Conservation (phyloP, 2,113 vertebrate species). For the Vimba vimba region DNA sequence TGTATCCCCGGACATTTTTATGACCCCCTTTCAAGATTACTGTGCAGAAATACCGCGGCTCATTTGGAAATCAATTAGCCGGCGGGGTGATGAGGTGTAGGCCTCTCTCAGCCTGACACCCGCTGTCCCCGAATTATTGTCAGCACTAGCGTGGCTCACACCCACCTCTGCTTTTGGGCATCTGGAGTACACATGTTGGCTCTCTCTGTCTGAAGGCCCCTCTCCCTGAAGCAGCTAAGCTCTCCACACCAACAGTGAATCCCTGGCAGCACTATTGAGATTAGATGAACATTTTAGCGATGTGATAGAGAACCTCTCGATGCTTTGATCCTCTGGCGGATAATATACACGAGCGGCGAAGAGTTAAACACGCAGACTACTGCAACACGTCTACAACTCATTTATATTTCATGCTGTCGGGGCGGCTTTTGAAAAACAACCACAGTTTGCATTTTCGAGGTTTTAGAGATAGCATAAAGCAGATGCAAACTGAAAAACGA, state of each 20-base stretch:
- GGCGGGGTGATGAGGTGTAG: slow-evolving; percentile 89
- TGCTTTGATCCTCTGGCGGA: slow-evolving; percentile 46
- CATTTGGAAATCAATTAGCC: slow-evolving; percentile 95
- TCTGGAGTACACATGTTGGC: slow-evolving; percentile 89
- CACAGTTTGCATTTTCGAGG: neutral
- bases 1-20: slow-evolving; percentile 89
- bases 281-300: slow-evolving; percentile 52
- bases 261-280: slow-evolving; percentile 48
- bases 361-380: slow-evolving; percentile 15
- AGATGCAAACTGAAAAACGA: neutral
- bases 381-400: neutral
- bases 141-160: slow-evolving; percentile 78
- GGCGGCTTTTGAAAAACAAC: neutral
- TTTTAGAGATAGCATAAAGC: neutral
- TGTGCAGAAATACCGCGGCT: slow-evolving; percentile 88
- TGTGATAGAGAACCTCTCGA: slow-evolving; percentile 22
- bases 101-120: slow-evolving; percentile 87
- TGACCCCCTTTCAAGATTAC: slow-evolving; percentile 91
- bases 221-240: slow-evolving; percentile 31
- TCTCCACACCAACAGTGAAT: slow-evolving; percentile 49
- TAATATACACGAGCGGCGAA: neutral
- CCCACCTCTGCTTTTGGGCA: slow-evolving; percentile 71
- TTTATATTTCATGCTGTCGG: slow-evolving; percentile 16
- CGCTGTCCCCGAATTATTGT: slow-evolving; percentile 89
- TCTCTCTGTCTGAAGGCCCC: slow-evolving; percentile 13